Base-by-base conservation (phyloP, 1,140 invertebrate species). In the Galleria mellonella region DNA sequence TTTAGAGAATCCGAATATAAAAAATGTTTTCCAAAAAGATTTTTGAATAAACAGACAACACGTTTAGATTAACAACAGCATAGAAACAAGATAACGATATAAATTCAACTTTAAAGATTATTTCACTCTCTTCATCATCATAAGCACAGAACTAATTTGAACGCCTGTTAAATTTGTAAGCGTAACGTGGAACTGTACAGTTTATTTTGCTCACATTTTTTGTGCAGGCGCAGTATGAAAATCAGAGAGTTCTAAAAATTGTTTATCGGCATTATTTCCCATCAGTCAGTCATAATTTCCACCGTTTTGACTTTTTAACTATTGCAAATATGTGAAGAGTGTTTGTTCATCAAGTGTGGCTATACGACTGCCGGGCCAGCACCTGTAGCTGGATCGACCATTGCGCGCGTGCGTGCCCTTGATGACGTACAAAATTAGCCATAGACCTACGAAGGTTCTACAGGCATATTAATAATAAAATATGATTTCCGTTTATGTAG, bases 351-450 rank as follows among this genome's bases (percentile, higher is more conserved):
- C 55, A 52, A 54, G 51, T 69, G 58, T 66, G 65, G 56, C 60
- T 50, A 56, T 63, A 45, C 55, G 69, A 84, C 81, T 84, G 74
- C 75, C 66, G 65, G 76, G 74, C 51, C 53, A 58, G 74, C 76
- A 84, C 81, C 81, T 84, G 81, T 84, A 73, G 81, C 81, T 83
- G 76, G 48, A 83, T 82, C 77, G 81, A 83, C 76, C 74, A 60
- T 65, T 32, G 56, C 71, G 78, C 81, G 81, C 81, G 48, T 81
- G 81, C 81, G 81, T 76, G 74, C 55, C 62, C 51, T 68, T 73
- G 61, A 67, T 83, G 81, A 84, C 81, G 81, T 84, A 77, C 69
- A 47, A 66, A 69, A 72, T 59, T 56, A 43, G 29, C 46, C 51
- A 65, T 35, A 72, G 76, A 72, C 15, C 49, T 62, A 57, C 14